These are phyloP conservation scores for Amiota mariae DNA, from an alignment of 2,888 invertebrate genomes.

Conservation along the genomic window DNA sequence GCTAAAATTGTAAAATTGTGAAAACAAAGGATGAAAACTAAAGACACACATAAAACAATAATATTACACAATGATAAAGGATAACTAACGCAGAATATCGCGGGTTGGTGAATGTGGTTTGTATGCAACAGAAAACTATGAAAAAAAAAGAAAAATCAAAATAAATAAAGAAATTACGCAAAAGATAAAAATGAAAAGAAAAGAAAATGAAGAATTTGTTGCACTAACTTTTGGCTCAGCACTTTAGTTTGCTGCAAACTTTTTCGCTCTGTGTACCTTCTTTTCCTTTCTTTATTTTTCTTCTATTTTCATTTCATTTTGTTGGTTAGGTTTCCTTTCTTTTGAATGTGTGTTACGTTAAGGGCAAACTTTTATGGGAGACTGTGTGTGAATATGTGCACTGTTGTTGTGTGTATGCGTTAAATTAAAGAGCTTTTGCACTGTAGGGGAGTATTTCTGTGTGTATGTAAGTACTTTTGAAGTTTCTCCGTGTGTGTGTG, in stretches of 20 bases:
- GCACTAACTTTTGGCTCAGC: slow-evolving; percentile 56
- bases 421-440: slow-evolving; percentile 6
- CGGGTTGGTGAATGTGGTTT: neutral
- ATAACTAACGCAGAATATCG: too few relatives aligned
- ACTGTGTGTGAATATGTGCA: slow-evolving; percentile 41
- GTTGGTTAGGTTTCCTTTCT: slow-evolving; percentile 1
- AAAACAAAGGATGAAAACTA: slow-evolving; percentile 37
- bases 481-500: slow-evolving; percentile 38
- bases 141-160: neutral
- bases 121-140: neutral
- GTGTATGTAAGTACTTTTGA: slow-evolving; percentile 32
- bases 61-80: neutral
- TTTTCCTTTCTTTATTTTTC: slow-evolving; percentile 18
- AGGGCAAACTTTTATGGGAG: slow-evolving; percentile 44
- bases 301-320: slow-evolving; percentile 6
- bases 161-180: slow-evolving; percentile 21
- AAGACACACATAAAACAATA: slow-evolving; percentile 24
- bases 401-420: slow-evolving; percentile 32
- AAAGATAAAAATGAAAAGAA: slow-evolving; percentile 10
- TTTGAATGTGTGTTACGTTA: slow-evolving; percentile 31
- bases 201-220: slow-evolving; percentile 51
- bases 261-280: slow-evolving; percentile 56
- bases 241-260: slow-evolving; percentile 53
- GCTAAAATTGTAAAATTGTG: slow-evolving; percentile 41
- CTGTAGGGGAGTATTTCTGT: neutral